Base-by-base conservation (phyloP, 2,888 invertebrate genomes). In the Pardosa pseudoannulata region DNA sequence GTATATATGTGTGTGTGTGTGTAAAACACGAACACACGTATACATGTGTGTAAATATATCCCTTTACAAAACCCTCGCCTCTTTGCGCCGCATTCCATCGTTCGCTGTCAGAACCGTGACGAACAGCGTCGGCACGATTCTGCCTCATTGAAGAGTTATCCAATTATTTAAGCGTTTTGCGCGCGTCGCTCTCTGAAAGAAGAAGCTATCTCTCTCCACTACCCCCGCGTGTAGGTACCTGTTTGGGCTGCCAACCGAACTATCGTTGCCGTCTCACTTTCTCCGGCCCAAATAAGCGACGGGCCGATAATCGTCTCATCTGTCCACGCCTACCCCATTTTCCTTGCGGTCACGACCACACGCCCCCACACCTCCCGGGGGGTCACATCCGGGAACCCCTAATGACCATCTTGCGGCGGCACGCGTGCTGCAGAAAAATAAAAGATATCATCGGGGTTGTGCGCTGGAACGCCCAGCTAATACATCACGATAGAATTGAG, bases 401-500 rank as follows among this genome's bases (percentile, higher is more conserved):
- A 46, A 46, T 46, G 41, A 46, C 41, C 41, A 46, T 46, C 41
- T 16, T 2, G 9, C 13, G 41, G 13, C 13, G 41, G 13, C 13
- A n/a, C 16, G 41, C 41, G 41, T 16, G 41, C 41, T 46, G 16
- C 16, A 13, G 9, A 16, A 16, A n/a, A 46, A n/a, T n/a, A n/a
- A 46, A 46, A 46, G 41, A 46, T 46, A 46, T 46, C 41, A 46
- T 46, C 41, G 41, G 41, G 41, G 41, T 46, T 46, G 41, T 46
- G 41, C 41, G 2, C 2, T 46, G 41, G 41, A 46, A 46, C 41
- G 41, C 41, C 41, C 41, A 46, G 41, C 41, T 46, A 46, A 46
- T 46, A 46, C 41, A 46, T 46, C 41, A 46, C 41, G 41, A 46
- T 46, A 46, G 41, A 46, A 46, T 46, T 46, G 41, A 46, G 41